Conservation (phyloP, 35 echinoderm and acorn worm genomes). For the Heliocidaris erythrogramma region DNA sequence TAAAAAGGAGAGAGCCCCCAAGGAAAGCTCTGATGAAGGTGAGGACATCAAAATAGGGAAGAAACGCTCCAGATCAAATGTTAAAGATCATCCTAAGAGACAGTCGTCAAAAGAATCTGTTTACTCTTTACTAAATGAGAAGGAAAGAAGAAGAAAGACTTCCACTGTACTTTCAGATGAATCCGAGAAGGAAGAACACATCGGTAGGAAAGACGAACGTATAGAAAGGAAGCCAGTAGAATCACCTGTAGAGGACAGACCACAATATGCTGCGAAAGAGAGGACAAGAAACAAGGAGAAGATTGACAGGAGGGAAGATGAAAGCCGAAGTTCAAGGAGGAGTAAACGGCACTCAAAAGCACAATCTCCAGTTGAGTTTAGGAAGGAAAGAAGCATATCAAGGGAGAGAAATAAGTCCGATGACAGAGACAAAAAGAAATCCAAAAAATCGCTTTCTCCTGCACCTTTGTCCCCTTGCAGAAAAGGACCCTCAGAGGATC, state of each 20-base stretch:
- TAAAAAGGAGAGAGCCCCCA: neutral
- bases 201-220: neutral
- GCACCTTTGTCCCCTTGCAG: neutral
- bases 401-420: slow-evolving; percentile 12
- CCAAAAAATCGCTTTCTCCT: neutral
- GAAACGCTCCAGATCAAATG: slow-evolving; percentile 21
- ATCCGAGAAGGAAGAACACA: neutral
- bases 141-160: neutral
- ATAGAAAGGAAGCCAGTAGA: neutral
- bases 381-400: neutral
- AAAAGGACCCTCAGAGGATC: neutral
- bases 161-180: neutral
- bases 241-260: neutral
- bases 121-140: neutral
- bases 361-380: neutral
- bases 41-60: neutral
- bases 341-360: neutral
- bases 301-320: neutral
- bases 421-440: slow-evolving; percentile 7
- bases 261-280: neutral
- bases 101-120: neutral
- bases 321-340: neutral
- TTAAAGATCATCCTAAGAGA: neutral
- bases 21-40: neutral
- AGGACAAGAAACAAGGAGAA: neutral